A percentile compares a stretch with the other conserved stretches of the same genome.
Evolutionary conservation across 2,113 vertebrate genomes (phyloP).

Genomic region (Pseudopodoces humilis): DNA sequence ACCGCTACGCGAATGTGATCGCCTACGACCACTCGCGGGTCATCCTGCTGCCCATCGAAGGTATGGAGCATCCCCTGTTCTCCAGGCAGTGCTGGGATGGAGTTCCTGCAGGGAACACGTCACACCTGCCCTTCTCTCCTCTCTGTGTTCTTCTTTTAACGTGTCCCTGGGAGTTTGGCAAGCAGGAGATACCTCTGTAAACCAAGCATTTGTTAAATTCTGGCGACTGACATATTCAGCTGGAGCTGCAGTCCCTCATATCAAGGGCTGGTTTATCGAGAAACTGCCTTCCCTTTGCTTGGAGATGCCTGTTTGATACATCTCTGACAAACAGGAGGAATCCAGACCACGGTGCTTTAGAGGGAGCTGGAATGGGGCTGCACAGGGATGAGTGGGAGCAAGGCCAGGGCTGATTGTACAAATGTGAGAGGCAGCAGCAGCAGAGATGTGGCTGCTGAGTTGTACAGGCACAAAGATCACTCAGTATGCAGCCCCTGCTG

Average conservation of each 20-base stretch:
- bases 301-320: background rate
- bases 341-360: background rate
- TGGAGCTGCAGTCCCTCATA: background rate
- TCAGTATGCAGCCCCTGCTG: background rate
- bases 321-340: background rate
- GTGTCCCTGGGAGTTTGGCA: background rate
- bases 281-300: background rate
- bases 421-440: background rate
- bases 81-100: accelerated
- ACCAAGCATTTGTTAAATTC: background rate
- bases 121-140: background rate
- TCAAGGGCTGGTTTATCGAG: constrained; percentile 6
- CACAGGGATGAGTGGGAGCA: background rate
- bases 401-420: background rate
- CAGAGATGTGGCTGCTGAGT: background rate
- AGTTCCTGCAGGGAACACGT: background rate
- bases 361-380: background rate
- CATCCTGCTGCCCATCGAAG: constrained; percentile 94
- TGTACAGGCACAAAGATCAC: background rate
- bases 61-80: constrained; percentile 52
- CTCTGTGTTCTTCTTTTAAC: background rate
- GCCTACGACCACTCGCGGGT: constrained; percentile 97
- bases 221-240: background rate
- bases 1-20: constrained; percentile 97
- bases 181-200: background rate